Conservation (phyloP, 1,140 invertebrate species). For the Lineus longissimus region DNA sequence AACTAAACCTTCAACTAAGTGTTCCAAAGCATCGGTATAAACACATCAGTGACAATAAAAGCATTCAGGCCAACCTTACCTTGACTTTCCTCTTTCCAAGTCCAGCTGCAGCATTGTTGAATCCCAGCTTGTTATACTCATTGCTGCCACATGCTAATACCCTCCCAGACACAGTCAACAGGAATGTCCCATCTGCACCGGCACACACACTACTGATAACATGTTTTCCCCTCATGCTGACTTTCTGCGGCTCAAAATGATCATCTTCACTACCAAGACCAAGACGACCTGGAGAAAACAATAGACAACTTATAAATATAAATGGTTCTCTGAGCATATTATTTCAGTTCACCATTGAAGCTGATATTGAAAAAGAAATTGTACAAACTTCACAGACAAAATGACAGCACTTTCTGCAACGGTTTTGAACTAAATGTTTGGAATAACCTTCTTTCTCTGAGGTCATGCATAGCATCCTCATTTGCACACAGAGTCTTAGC, state of each 20-base stretch:
- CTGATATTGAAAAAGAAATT: too few relatives aligned
- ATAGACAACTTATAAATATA: background rate
- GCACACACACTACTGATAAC: slow-evolving; percentile 40
- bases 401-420: too few relatives aligned
- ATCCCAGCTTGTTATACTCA: slow-evolving; percentile 67
- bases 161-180: slow-evolving; percentile 62
- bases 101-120: slow-evolving; percentile 53
- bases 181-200: slow-evolving; percentile 64
- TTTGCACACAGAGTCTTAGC: too few relatives aligned
- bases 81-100: slow-evolving; percentile 39
- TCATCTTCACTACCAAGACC: slow-evolving; percentile 24
- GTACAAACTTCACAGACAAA: too few relatives aligned
- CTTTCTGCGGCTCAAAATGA: slow-evolving; percentile 6
- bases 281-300: slow-evolving; percentile 8
- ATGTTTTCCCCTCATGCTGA: slow-evolving; percentile 30
- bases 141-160: slow-evolving; percentile 69
- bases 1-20: too few relatives aligned
- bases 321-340: background rate
- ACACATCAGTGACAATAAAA: too few relatives aligned
- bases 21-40: too few relatives aligned
- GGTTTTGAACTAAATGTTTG: too few relatives aligned
- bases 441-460: too few relatives aligned
- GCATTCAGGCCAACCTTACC: slow-evolving; percentile 18
- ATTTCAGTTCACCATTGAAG: too few relatives aligned
- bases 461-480: too few relatives aligned